These are phyloP conservation scores for Brachypalpus laphriformis DNA, from an alignment of 2,888 invertebrate genomes.

Conservation along the genomic window DNA sequence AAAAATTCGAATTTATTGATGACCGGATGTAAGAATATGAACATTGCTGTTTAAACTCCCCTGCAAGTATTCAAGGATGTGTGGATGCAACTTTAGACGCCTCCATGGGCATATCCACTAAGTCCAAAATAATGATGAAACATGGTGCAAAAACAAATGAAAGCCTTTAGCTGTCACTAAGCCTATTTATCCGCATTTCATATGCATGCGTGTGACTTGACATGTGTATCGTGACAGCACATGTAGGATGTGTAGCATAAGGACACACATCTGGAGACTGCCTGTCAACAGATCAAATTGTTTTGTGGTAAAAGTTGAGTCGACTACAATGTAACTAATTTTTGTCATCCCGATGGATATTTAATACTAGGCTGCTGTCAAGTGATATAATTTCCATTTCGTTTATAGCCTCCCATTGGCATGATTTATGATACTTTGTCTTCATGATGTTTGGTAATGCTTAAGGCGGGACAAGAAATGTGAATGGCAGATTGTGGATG, in stretches of 20 bases:
- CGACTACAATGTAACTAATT: neutral
- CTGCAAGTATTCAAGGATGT: too few species aligned
- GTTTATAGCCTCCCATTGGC: neutral
- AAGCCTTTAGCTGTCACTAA: neutral
- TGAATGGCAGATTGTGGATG: too few species aligned
- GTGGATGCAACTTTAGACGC: too few species aligned
- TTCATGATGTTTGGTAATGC: too few species aligned
- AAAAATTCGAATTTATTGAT: too few species aligned
- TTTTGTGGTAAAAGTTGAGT: neutral
- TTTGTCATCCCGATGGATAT: neutral
- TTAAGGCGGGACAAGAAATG: too few species aligned
- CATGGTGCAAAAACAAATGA: neutral
- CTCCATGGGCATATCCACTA: too few species aligned
- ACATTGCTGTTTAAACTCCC: too few species aligned
- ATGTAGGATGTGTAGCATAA: neutral
- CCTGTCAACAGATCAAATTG: conserved; percentile 10
- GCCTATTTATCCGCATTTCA: neutral
- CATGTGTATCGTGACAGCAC: neutral
- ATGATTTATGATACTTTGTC: neutral
- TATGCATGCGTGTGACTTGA: neutral
- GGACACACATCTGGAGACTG: neutral
- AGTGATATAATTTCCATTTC: neutral
- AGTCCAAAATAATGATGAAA: too few species aligned
- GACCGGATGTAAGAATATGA: too few species aligned
- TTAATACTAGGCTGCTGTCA: neutral